Evolutionary conservation across 2,113 vertebrate species (phyloP), one percentile per base, ranked within the genome.

Genomic region (Apodemus sylvaticus): DNA sequence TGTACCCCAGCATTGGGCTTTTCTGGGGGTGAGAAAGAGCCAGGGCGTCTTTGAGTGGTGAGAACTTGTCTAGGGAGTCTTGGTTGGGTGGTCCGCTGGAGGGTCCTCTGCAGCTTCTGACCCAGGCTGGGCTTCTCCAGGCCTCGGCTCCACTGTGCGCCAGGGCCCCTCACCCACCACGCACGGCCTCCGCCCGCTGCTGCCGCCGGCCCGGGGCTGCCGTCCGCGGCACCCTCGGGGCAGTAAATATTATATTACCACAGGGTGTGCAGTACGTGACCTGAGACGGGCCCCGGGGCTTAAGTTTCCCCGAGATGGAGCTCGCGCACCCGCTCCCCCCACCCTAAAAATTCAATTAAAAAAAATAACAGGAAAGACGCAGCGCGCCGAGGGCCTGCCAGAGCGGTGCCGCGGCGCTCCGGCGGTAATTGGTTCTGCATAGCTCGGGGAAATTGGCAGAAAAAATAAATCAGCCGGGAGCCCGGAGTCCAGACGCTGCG

Each of bases 321-420:
- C 94, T 97, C 91, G 92, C 76, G 36, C 76, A 86, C 89, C 81
- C 1, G 86, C 86, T 92, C 96, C 98, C 97, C 98, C 98, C 97
- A 97, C 94, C 97, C 96, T 97, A 97, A 97, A 98, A 98, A 98
- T 96, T 96, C 95, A 97, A 95, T 98, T 98, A 97, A 97, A 96
- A 53, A 96, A 97, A 97, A 97, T 98, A 98, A 96, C 97, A 96
- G 97, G 96, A 97, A 97, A 97, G 96, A 97, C 96, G 97, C 86
- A 85, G 91, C 51, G 90, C 0, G 39, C 96, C 92, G 55, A 96
- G 97, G 94, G 94, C 92, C 96, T 96, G 97, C 98, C 98, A 98
- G 96, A 95, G 92, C 82, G 88, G 90, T 51, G 86, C 94, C 94
- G 96, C 95, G 97, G 97, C 87, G 95, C 90, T 92, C 97, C 85